Conservation (phyloP, 2,888 invertebrate species). For the Petrophora chlorosata region DNA sequence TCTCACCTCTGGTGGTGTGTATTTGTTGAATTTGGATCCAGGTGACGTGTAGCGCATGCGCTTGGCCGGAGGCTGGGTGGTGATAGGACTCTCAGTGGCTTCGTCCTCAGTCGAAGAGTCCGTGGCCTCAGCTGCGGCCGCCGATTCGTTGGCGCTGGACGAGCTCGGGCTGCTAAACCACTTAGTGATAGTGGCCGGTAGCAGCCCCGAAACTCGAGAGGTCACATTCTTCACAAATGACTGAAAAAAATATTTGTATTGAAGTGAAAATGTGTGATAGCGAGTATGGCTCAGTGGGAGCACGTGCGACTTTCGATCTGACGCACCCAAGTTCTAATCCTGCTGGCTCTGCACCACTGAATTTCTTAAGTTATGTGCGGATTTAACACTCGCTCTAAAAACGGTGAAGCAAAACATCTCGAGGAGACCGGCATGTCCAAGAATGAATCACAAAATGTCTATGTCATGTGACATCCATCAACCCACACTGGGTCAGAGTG, state of each 20-base stretch:
- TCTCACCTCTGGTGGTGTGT: slow-evolving; percentile 51
- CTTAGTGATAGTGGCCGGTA: slow-evolving; percentile 84
- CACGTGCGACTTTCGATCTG: too few species aligned
- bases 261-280: too few species aligned
- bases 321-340: too few species aligned
- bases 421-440: too few species aligned
- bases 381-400: too few species aligned
- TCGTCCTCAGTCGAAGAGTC: slow-evolving; percentile 74
- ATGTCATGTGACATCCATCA: too few species aligned
- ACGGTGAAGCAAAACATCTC: too few species aligned
- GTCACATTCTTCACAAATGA: slow-evolving; percentile 88
- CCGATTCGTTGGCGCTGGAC: slow-evolving; percentile 67
- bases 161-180: slow-evolving; percentile 75
- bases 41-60: slow-evolving; percentile 54
- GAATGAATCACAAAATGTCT: too few species aligned
- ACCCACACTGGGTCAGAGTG: too few species aligned
- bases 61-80: slow-evolving; percentile 76
- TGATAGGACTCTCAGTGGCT: slow-evolving; percentile 44
- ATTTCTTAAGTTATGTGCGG: too few species aligned
- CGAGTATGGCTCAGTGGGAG: too few species aligned
- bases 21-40: slow-evolving; percentile 39
- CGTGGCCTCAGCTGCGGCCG: slow-evolving; percentile 61
- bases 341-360: too few species aligned
- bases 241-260: slow-evolving; percentile 81
- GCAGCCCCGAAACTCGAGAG: slow-evolving; percentile 84